Evolutionary conservation across 2,888 invertebrate genomes (phyloP), one percentile per base, ranked within the genome.

Genomic region (Masnerella sp.): DNA sequence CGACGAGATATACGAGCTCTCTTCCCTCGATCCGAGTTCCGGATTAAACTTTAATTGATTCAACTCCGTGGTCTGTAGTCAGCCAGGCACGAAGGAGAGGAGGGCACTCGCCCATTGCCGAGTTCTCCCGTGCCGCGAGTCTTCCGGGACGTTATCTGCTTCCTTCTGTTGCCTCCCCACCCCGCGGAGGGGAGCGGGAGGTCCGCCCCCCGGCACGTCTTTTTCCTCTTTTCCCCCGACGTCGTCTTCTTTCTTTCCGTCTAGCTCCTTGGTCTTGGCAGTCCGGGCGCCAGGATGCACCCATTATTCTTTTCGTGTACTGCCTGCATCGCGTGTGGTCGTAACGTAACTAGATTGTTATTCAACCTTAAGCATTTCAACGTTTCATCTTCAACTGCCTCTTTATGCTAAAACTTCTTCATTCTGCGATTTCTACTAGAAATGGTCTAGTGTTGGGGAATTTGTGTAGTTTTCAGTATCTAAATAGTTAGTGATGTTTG

Each of bases 11-110:
- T 71, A 76, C 64, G 70, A 74, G 75, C 58, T 42, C 71, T 64
- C 74, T 78, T 79, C 81, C 80, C 80, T 80, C 81, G 81, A 83
- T 82, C 77, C 79, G 79, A 88, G 89, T 89, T 90, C 89, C 89
- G 89, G 89, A 89, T 90, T 89, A 89, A 89, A 89, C 88, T 90
- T 90, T 90, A 90, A 90, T 90, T 90, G 90, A 90, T 90, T 90
- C 88, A 85, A 84, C 83, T 83, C 81, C 81, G 85, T 81, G 84
- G 83, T 84, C 83, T 82, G 84, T 81, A 83, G 76, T 77, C 83
- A 83, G 80, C 83, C 80, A 84, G 77, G 85, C 84, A 82, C 79
- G 80, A 77, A 76, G 78, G 76, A 82, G 82, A 81, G 79, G 82
- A 83, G 83, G 82, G 80, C 75, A 79, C 79, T 81, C 80, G 80